Evolutionary conservation across 1,140 invertebrate species (phyloP).

Genomic region (Stratiolaelaps scimitus): DNA sequence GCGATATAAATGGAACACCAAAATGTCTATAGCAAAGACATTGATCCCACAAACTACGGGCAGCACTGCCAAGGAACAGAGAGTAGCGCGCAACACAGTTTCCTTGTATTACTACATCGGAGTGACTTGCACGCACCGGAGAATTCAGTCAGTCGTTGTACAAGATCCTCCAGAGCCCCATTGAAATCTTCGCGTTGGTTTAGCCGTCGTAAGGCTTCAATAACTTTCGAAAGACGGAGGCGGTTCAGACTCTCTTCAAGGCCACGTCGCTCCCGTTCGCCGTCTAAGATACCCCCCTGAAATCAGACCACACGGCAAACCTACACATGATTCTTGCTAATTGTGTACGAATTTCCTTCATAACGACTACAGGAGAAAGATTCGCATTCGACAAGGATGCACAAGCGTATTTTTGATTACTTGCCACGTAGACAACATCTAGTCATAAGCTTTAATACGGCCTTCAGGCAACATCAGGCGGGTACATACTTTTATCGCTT

Average conservation of each 20-base stretch:
- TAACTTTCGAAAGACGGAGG: constrained; percentile 20
- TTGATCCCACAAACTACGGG: not conserved
- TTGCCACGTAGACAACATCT: no score
- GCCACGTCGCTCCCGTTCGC: not conserved
- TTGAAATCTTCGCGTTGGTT: constrained; percentile 24
- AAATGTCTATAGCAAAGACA: not conserved
- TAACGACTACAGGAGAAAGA: no score
- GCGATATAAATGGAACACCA: no score
- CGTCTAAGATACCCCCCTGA: not conserved
- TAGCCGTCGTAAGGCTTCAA: not conserved
- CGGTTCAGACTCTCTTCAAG: constrained; percentile 3
- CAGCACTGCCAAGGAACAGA: not conserved
- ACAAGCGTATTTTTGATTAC: no score
- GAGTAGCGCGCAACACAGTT: not conserved
- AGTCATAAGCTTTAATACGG: no score
- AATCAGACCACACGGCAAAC: no score
- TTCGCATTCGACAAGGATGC: no score
- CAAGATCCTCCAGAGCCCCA: not conserved
- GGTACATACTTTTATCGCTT: no score
- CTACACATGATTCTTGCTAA: no score
- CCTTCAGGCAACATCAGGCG: no score
- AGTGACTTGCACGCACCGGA: not conserved
- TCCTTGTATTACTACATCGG: not conserved
- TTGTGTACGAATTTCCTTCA: no score
- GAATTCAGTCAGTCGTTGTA: not conserved